Base-by-base conservation (phyloP, 2,888 invertebrate genomes). In the Pseudococcus longispinus region DNA sequence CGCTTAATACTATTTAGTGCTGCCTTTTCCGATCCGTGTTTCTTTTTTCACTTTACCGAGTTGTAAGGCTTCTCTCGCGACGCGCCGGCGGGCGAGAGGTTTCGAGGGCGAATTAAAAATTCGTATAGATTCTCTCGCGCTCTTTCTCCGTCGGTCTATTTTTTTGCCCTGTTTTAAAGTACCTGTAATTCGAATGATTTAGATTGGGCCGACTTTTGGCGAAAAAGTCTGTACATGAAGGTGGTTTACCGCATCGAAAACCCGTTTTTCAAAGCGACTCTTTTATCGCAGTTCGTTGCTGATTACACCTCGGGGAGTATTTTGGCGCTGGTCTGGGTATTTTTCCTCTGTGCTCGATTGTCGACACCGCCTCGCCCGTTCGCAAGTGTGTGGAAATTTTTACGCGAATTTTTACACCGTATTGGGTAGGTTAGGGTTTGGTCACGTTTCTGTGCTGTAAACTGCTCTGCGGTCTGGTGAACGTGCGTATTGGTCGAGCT, bases 1-100 rank as follows among this genome's bases (percentile, higher is more conserved):
- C 77, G 77, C 77, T 80, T 80, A 80, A 80, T 80, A 80, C 77
- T 80, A 80, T 80, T 80, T 80, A 80, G 77, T 80, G 77, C 77
- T 80, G 77, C 77, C 77, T 80, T 80, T 80, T 80, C 77, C 77
- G 77, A 80, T 80, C 37, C 42, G 77, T 80, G 77, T 80, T 80
- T 80, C 77, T 80, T 70, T 70, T 80, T 80, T 80, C 11, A 9
- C 42, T 42, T 8, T 20, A 2, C 70, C 18, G n/a, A 15, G n/a
- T 29, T 37, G 18, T 74, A 74, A 74, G 32, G 32, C 29, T 74
- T 74, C 32, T 32, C 18, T 74, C 74, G 32, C 29, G 32, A 74
- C 18, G 18, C 74, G 74, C 15, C 70, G 29, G 23, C 70, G 46
- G 51, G 18, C 51, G n/a, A n/a, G 15, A 5, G 51, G 51, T 18